Evolutionary conservation across 2,113 vertebrate genomes (phyloP).

Genomic region (Amblyopsis rosae): DNA sequence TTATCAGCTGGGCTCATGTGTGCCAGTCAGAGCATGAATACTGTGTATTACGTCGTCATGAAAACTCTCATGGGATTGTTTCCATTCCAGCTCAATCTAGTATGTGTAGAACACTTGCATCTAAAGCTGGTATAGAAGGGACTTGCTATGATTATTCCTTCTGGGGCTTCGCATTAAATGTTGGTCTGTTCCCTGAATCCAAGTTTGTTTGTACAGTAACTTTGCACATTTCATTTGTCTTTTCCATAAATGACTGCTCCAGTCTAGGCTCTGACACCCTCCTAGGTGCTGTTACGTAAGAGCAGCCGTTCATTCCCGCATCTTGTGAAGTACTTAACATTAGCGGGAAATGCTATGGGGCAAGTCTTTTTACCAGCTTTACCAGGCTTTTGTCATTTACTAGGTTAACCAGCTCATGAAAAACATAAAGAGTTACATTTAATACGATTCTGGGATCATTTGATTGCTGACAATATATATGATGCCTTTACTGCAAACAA

Average conservation of each 20-base stretch:
- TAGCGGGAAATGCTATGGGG: slow-evolving; percentile 10
- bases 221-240: slow-evolving; percentile 38
- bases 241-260: slow-evolving; percentile 15
- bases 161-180: slow-evolving; percentile 15
- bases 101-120: background rate
- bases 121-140: slow-evolving; percentile 17
- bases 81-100: slow-evolving; percentile 36
- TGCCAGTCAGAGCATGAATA: slow-evolving; percentile 11
- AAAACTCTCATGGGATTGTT: slow-evolving; percentile 15
- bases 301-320: slow-evolving; percentile 27
- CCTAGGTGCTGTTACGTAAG: slow-evolving; percentile 50
- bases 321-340: slow-evolving; percentile 28
- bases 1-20: slow-evolving; percentile 30
- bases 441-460: too few species aligned
- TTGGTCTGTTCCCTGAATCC: slow-evolving; percentile 35
- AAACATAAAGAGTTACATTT: too few species aligned
- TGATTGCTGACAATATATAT: too few species aligned
- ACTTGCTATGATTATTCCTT: slow-evolving; percentile 23
- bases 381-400: too few species aligned
- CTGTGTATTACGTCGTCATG: slow-evolving; percentile 26
- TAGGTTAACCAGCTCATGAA: too few species aligned
- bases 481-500: too few species aligned
- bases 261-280: slow-evolving; percentile 48
- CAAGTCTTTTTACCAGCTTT: too few species aligned
- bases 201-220: slow-evolving; percentile 57